A percentile compares a stretch with the other conserved stretches of the same genome.
Conservation (phyloP, 1,140 invertebrate species). For the Cyphomyrmex costatus region DNA sequence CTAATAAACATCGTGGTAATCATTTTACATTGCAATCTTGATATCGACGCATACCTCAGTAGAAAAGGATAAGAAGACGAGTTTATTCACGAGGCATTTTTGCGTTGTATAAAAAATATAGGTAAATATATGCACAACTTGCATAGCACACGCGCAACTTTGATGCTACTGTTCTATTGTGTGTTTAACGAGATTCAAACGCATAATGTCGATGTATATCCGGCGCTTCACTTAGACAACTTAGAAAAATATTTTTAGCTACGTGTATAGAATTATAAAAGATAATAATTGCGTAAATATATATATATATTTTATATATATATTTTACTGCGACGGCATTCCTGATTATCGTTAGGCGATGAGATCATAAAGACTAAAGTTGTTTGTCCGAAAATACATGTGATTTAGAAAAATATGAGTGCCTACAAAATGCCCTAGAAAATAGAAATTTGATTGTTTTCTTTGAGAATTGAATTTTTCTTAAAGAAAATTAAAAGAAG, state of each 20-base stretch:
- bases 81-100: slow-evolving; percentile 51
- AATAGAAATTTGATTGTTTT: neutral
- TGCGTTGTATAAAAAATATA: slow-evolving; percentile 62
- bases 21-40: slow-evolving; percentile 63
- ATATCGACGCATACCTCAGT: slow-evolving; percentile 59
- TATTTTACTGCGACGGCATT: slow-evolving; percentile 60
- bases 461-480: slow-evolving; percentile 21
- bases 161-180: slow-evolving; percentile 29
- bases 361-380: slow-evolving; percentile 68
- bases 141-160: neutral
- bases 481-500: slow-evolving; percentile 7
- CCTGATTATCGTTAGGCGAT: slow-evolving; percentile 24
- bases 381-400: slow-evolving; percentile 41
- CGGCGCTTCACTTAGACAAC: slow-evolving; percentile 39
- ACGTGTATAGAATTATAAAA: slow-evolving; percentile 64
- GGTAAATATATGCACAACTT: slow-evolving; percentile 45
- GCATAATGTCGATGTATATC: slow-evolving; percentile 1
- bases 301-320: slow-evolving; percentile 17
- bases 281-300: slow-evolving; percentile 39
- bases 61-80: slow-evolving; percentile 37
- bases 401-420: slow-evolving; percentile 12
- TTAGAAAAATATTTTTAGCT: slow-evolving; percentile 62
- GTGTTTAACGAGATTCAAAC: slow-evolving; percentile 2
- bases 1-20: slow-evolving; percentile 42
- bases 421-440: neutral